Conservation (phyloP, 1,140 invertebrate genomes). For the Ephestia elutella region DNA sequence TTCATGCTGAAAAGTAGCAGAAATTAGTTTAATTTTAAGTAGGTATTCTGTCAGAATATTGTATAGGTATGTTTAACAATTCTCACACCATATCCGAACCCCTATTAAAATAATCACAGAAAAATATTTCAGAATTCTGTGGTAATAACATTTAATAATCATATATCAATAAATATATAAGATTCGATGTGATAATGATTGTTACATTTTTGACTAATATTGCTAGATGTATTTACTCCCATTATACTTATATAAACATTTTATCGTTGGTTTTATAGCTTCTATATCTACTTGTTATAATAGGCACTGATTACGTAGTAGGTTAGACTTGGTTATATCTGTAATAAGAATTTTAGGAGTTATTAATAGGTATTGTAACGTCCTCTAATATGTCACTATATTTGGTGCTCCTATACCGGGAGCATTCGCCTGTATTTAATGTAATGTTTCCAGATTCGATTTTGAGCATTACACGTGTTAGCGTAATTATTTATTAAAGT, state of each 20-base stretch:
- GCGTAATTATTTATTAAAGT: too few species aligned
- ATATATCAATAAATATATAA: constrained; percentile 8
- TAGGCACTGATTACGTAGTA: constrained; percentile 8
- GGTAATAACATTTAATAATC: not conserved
- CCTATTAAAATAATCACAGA: too few species aligned
- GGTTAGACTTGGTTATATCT: not conserved
- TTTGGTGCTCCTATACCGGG: too few species aligned
- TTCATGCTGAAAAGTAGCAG: too few species aligned
- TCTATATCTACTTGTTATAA: constrained; percentile 15
- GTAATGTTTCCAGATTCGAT: too few species aligned
- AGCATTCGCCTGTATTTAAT: too few species aligned
- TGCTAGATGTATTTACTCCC: constrained; percentile 9
- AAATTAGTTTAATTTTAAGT: too few species aligned
- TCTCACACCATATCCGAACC: too few species aligned
- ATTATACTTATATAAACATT: constrained; percentile 11
- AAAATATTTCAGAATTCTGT: too few species aligned
- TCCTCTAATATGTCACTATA: not conserved
- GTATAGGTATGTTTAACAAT: too few species aligned
- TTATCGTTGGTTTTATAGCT: constrained; percentile 13
- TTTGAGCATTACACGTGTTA: too few species aligned
- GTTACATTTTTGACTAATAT: constrained; percentile 23
- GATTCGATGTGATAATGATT: constrained; percentile 25
- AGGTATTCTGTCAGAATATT: too few species aligned
- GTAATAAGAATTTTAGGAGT: not conserved
- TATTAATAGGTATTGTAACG: not conserved